Conservation (phyloP, 2,797 vertebrate genomes). For the Oceanodroma leucorhoa region DNA sequence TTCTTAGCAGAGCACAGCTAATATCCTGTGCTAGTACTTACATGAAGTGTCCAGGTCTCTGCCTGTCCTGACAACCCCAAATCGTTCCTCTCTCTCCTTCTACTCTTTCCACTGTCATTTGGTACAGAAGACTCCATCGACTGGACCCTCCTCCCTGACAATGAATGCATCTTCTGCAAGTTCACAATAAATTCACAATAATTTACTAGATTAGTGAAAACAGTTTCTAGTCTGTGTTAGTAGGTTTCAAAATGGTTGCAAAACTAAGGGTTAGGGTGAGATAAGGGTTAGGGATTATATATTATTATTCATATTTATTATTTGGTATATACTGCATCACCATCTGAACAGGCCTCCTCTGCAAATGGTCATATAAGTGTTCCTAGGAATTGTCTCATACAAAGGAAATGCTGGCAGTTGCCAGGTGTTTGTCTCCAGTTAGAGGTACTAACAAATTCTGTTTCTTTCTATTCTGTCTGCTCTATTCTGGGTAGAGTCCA, state of each 20-base stretch:
- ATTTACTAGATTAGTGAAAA: background rate
- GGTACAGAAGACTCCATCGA: background rate
- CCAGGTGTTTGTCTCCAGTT: background rate
- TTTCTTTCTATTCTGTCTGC: background rate
- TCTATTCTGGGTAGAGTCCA: background rate
- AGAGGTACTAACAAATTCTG: background rate
- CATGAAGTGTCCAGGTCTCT: background rate
- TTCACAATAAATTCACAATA: background rate
- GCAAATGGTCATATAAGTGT: fast-evolving
- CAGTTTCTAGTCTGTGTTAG: background rate
- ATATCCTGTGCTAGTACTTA: background rate
- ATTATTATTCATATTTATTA: background rate
- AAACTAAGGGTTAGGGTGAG: background rate
- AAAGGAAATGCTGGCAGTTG: background rate
- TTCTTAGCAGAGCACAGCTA: background rate
- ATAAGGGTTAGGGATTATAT: background rate
- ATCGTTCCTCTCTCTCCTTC: background rate
- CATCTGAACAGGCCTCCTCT: background rate
- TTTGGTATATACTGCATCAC: background rate
- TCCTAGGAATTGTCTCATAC: background rate
- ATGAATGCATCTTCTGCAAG: background rate
- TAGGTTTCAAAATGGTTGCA: background rate
- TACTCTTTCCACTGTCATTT: background rate
- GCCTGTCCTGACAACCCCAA: background rate
- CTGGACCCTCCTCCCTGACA: background rate